Percentiles rank a stretch among this genome's conserved stretches.
These are phyloP conservation scores for Vanessa cardui DNA, from an alignment of 2,888 invertebrate genomes.

Conservation along the genomic window DNA sequence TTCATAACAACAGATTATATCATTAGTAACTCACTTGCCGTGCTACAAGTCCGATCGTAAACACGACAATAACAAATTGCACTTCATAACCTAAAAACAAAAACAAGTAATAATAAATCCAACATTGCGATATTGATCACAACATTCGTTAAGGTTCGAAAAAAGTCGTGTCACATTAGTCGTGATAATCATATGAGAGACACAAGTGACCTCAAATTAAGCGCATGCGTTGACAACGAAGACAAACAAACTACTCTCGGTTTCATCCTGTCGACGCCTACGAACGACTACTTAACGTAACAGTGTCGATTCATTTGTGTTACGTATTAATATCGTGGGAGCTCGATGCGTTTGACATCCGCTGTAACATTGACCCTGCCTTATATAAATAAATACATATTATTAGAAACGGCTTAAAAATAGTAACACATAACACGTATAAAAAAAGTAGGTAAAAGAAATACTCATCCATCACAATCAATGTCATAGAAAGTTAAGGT, in stretches of 20 bases:
- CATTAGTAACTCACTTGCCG: too few relatives aligned
- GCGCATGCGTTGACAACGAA: conserved; percentile 26
- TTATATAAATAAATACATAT: neutral
- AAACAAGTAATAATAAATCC: too few relatives aligned
- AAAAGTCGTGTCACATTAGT: neutral
- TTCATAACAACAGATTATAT: too few relatives aligned
- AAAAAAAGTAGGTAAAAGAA: neutral
- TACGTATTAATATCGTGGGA: conserved; percentile 21
- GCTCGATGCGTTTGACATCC: conserved; percentile 23
- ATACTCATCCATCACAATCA: neutral
- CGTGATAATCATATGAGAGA: conserved; percentile 11
- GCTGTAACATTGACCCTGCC: conserved; percentile 27
- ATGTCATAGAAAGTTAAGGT: conserved; percentile 3
- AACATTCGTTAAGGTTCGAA: neutral
- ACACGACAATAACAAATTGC: too few relatives aligned
- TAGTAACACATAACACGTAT: neutral
- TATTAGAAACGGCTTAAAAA: neutral
- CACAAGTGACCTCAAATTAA: conserved; percentile 11
- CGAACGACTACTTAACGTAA: conserved; percentile 26
- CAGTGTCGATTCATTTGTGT: conserved; percentile 31
- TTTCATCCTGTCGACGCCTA: conserved; percentile 29
- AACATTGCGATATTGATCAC: neutral
- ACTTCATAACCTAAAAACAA: too few relatives aligned
- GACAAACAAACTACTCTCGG: conserved; percentile 35
- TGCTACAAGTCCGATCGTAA: too few relatives aligned